A percentile compares a stretch with the other conserved stretches of the same genome.
These are phyloP conservation scores for Chrysaora quinquecirrha DNA, from an alignment of 30 jellyfish, hydroid and myxozoan genomes.

Conservation along the genomic window DNA sequence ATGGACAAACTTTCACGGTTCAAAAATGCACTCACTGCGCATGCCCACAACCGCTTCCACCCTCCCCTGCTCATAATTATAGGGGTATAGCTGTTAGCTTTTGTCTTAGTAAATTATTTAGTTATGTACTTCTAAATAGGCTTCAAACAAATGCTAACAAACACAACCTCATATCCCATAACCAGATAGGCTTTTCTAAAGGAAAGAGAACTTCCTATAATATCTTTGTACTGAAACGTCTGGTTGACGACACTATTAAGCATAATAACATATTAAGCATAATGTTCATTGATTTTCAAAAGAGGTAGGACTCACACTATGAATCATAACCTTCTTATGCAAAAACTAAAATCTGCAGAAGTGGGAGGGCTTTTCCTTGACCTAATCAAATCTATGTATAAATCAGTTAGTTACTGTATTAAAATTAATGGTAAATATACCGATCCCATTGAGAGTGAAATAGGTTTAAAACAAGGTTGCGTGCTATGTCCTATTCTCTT, in stretches of 20 bases:
- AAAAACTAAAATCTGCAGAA: not conserved
- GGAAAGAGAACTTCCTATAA: not conserved
- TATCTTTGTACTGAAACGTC: not conserved
- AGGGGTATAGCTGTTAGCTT: not conserved
- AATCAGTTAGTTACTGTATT: not conserved
- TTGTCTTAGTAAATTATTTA: not conserved
- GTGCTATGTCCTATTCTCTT: not conserved
- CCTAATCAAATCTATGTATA: not conserved
- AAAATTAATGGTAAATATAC: not conserved
- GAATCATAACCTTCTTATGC: not conserved
- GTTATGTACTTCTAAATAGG: not conserved
- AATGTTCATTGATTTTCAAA: slow-evolving; percentile 11
- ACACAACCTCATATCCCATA: not conserved
- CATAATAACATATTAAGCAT: not conserved
- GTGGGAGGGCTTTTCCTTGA: not conserved
- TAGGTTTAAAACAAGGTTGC: not conserved
- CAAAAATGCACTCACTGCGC: too few relatives aligned
- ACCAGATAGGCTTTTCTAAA: not conserved
- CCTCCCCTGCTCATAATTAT: too few relatives aligned
- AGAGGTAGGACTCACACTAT: slow-evolving; percentile 14
- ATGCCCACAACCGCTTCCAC: too few relatives aligned
- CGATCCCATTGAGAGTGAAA: not conserved
- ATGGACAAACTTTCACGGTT: too few relatives aligned
- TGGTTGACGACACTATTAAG: not conserved
- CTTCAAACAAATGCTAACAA: not conserved